Base-by-base conservation (phyloP, 2,113 vertebrate species). In the Fregata magnificens region DNA sequence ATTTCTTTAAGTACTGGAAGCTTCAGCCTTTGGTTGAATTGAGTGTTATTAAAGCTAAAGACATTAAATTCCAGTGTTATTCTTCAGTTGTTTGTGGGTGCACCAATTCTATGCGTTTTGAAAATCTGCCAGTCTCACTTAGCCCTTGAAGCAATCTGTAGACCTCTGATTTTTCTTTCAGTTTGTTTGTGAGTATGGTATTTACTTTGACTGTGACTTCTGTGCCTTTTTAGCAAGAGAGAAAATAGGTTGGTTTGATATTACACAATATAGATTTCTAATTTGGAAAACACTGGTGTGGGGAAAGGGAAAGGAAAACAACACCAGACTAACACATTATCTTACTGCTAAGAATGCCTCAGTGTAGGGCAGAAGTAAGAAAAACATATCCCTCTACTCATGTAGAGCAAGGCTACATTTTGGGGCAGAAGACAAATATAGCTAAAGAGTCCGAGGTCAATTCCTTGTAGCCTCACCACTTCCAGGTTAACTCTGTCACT, bases 31-130 rank as follows among this genome's bases (percentile, higher is more conserved):
- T 32, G 42, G 32, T 45, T 56, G 34, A 69, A 28, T 7, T 32
- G 15, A 7, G n/a, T 31, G 28, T 56, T 62, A 15, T 7, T 49
- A 44, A 59, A 66, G 55, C n/a, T 61, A 9, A 44, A 61, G 8
- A 34, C 49, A n/a, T 52, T 5, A 7, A 78, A 71, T 25, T 47
- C 42, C 17, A 7, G 40, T 44, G 31, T 26, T 72, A 3, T 10
- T 66, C 12, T 50, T 34, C 8, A 20, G 29, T 55, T 72, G 11
- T 50, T 74, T 63, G 9, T 53, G 5, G 10, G 26, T n/a, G 59
- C 59, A 44, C 32, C n/a, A 9, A 6, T 45, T 31, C 28, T n/a
- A 0, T 16, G 11, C 0, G 4, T 12, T 55, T 42, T n/a, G 29
- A 45, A 45, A 49, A 11, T 25, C 24, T 55, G 26, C 44, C 49